phyloP scores from a whole-genome alignment of 2,888 invertebrate species.

The Apotomis turbidana region DNA sequence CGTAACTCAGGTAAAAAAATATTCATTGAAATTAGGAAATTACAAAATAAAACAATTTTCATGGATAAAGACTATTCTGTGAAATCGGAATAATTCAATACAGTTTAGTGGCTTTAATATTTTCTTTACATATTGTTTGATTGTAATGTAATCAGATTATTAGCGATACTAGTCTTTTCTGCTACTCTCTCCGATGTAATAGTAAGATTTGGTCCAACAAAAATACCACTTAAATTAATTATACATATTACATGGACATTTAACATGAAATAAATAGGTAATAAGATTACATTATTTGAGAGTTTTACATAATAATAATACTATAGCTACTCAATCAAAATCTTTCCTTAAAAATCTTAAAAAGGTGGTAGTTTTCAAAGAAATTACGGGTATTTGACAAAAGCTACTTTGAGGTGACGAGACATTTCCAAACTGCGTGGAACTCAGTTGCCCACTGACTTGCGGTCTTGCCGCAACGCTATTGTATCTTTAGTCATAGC shows the following conservation, averaged over 20 bases:
- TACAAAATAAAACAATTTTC: neutral
- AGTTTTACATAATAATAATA: slow-evolving; percentile 15
- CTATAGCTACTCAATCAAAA: slow-evolving; percentile 25
- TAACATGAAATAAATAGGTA: slow-evolving; percentile 12
- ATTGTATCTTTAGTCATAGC: neutral
- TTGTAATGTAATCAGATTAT: slow-evolving; percentile 6
- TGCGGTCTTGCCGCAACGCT: slow-evolving; percentile 10
- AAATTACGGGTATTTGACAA: neutral
- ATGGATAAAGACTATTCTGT: too few species aligned
- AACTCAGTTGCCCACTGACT: slow-evolving; percentile 11
- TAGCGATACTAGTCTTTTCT: slow-evolving; percentile 62
- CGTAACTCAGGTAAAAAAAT: neutral
- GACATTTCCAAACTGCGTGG: slow-evolving; percentile 3
- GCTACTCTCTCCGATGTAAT: slow-evolving; percentile 66
- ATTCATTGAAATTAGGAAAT: neutral
- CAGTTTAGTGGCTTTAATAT: neutral
- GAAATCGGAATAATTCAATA: too few species aligned
- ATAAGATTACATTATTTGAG: slow-evolving; percentile 26
- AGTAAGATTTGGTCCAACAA: slow-evolving; percentile 18
- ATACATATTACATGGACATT: slow-evolving; percentile 56
- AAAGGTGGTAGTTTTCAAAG: slow-evolving; percentile 8
- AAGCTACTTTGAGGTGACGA: slow-evolving; percentile 2
- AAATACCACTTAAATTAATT: slow-evolving; percentile 21
- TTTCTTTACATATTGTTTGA: neutral
- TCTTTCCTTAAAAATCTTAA: slow-evolving; percentile 14